phyloP scores from a whole-genome alignment of 1,140 invertebrate species.

The Chymomyza costata region DNA sequence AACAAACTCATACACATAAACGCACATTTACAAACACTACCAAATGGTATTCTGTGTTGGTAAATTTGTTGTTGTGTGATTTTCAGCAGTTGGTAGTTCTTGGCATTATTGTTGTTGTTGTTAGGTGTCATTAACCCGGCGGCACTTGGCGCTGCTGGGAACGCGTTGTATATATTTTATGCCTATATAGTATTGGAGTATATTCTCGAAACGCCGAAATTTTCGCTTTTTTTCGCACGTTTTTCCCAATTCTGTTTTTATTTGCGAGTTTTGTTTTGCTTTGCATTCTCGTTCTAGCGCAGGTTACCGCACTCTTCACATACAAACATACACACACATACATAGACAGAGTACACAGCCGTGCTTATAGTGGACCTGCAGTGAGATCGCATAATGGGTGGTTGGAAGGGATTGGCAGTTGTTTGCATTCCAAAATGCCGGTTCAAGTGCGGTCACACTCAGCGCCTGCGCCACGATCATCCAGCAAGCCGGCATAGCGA shows the following conservation, averaged over 20 bases:
- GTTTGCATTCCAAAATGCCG: slow-evolving; percentile 14
- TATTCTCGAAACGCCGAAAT: slow-evolving; percentile 29
- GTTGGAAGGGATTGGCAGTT: background rate
- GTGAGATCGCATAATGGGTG: background rate
- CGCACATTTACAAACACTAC: no score
- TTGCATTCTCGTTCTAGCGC: slow-evolving; percentile 30
- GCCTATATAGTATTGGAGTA: no score
- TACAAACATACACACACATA: no score
- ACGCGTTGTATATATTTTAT: slow-evolving; percentile 41
- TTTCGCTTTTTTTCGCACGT: slow-evolving; percentile 41
- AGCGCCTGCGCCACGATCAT: background rate
- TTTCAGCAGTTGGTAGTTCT: slow-evolving; percentile 25
- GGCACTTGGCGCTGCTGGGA: slow-evolving; percentile 55
- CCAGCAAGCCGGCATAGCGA: background rate
- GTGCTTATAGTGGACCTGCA: slow-evolving; percentile 19
- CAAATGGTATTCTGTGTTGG: background rate
- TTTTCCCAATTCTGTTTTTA: slow-evolving; percentile 48
- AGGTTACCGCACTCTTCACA: background rate
- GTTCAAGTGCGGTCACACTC: slow-evolving; percentile 45
- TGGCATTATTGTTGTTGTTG: slow-evolving; percentile 23
- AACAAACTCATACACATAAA: no score
- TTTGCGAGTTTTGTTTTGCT: slow-evolving; percentile 63
- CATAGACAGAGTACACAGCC: no score
- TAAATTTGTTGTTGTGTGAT: slow-evolving; percentile 17
- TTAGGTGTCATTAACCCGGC: slow-evolving; percentile 55